Evolutionary conservation across 2,888 invertebrate genomes (phyloP), one percentile per base, ranked within the genome.

Genomic region (Spialia ferax): DNA sequence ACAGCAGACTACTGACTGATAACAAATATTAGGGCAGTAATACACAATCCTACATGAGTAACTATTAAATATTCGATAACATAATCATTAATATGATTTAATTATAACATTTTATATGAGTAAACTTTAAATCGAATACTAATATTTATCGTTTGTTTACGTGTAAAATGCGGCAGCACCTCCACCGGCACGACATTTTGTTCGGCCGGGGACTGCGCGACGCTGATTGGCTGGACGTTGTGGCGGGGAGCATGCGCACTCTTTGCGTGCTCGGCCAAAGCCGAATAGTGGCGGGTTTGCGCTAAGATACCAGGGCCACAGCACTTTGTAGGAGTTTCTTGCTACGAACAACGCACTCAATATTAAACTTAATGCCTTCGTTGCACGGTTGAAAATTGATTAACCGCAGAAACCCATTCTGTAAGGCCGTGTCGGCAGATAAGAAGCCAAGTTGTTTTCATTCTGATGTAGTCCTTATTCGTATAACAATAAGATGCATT

Each of bases 241-340:
- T 84, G 88, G 91, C 86, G 91, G 91, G 92, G 93, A 85, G 92
- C 93, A 91, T 91, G 93, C 93, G 92, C 88, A 80, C 80, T 91
- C 85, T 84, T 82, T 82, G 81, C 81, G 79, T 82, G 85, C 81
- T 88, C 88, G 87, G 86, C 85, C 81, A 81, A 82, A 89, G 91
- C 85, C 91, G 88, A 91, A 92, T 91, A 93, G 91, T 93, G 93
- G 93, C 93, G 93, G 92, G 91, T 89, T 93, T 85, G 79, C 83
- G 84, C 81, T 82, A 81, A 93, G 91, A 89, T 93, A 93, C 93
- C 88, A 93, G 93, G 93, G 88, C 86, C 79, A 79, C 93, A 93
- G 92, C 82, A 83, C 84, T 83, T 77, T 85, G 91, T 89, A 93
- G 93, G 93, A 93, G 93, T 92, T 87, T 73, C 78, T 77, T 20